Base-by-base conservation (phyloP, 2,113 vertebrate species). In the Capra hircus region DNA sequence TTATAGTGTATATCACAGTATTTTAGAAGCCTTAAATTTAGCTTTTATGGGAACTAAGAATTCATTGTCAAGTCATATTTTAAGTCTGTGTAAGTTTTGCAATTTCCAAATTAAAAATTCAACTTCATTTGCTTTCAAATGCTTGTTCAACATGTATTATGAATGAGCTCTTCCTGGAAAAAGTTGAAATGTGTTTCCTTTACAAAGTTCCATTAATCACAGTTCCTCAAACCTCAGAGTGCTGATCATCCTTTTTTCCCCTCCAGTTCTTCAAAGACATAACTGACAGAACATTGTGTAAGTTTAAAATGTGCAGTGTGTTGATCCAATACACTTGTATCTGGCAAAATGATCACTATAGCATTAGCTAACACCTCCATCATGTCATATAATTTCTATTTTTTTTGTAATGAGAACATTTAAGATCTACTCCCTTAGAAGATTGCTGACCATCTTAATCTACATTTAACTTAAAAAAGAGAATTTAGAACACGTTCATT, bases 91-190 rank as follows among this genome's bases (percentile, higher is more conserved):
- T 28, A 53, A 59, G 28, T 55, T 91, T 33, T 11, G 3, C 4
- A 84, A 77, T 87, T 87, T 96, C n/a, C 28, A 94, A 86, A 59
- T 57, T 86, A 90, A 77, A 90, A 96, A 90, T 80, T 80, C 25
- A 90, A 55, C 5, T 81, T 96, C 5, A 5, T 67, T 36, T 59
- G 21, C 57, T 92, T 96, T 67, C 12, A 60, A 96, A 91, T 85
- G 40, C 3, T 78, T 71, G 3, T 77, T 93, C 27, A 91, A 92
- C 0, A 33, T 48, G 33, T 60, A 88, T 67, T 85, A 77, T 87
- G 11, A 97, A 28, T 84, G 87, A 82, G 27, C 91, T 93, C 48
- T 95, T 86, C 27, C 83, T 85, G 8, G 30, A 90, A 82, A 88
- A 74, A 78, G 48, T 3, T 62, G 40, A 87, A 90, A 16, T 85